These are phyloP conservation scores for Malurus melanocephalus DNA, from an alignment of 2,113 vertebrate genomes.

Conservation along the genomic window DNA sequence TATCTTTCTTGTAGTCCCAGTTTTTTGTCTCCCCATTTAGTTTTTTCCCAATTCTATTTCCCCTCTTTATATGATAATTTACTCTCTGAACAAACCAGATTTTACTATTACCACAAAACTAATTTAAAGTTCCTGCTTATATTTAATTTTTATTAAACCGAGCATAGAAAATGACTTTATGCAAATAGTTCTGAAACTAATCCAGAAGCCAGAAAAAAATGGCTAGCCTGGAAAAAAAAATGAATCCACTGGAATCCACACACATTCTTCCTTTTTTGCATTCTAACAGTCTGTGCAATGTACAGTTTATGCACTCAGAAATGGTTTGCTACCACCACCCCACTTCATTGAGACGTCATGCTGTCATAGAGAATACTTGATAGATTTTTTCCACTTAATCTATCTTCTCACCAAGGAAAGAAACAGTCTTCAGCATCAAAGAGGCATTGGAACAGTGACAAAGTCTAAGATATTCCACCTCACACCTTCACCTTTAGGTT, in stretches of 20 bases:
- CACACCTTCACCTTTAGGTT: not conserved
- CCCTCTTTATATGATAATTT: not conserved
- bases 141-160: conserved; percentile 5
- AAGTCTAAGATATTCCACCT: not conserved
- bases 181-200: not conserved
- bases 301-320: not conserved
- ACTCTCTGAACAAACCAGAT: not conserved
- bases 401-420: not conserved
- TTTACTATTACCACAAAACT: not conserved
- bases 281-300: not conserved
- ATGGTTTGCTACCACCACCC: not conserved
- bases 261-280: not conserved
- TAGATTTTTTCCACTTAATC: conserved; percentile 14
- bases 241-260: not conserved
- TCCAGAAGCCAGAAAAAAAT: not conserved
- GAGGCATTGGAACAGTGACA: not conserved
- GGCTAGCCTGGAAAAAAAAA: not conserved
- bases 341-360: not conserved
- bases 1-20: not conserved
- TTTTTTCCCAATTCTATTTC: not conserved
- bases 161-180: not conserved
- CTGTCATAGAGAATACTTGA: not conserved
- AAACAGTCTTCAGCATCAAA: not conserved
- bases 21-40: not conserved
- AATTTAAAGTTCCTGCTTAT: not conserved